Conservation (phyloP, 2,797 vertebrate species). For the Parauchenoglanis punctatus region DNA sequence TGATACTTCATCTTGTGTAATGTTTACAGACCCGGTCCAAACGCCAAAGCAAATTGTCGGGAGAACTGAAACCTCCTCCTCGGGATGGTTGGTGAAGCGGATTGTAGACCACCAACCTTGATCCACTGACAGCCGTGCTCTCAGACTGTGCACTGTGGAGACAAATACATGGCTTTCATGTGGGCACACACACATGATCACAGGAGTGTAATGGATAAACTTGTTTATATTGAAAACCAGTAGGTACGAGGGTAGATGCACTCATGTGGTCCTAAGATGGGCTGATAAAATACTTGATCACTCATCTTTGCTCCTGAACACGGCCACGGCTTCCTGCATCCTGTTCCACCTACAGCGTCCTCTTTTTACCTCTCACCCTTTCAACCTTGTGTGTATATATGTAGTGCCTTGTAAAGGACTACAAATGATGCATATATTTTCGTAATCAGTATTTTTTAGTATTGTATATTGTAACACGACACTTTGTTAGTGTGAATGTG, state of each 20-base stretch:
- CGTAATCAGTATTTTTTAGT: neutral
- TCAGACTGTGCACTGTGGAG: neutral
- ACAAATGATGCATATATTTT: neutral
- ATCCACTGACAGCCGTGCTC: neutral
- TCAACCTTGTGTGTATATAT: neutral
- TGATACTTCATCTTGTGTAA: slow-evolving; percentile 60
- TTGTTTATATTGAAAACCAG: slow-evolving; percentile 32
- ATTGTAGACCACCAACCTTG: slow-evolving; percentile 42
- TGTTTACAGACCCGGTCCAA: slow-evolving; percentile 47
- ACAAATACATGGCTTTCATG: slow-evolving; percentile 40
- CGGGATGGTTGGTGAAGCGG: slow-evolving; percentile 1
- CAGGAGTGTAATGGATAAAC: slow-evolving; percentile 49
- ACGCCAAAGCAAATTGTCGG: slow-evolving; percentile 36
- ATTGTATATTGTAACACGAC: neutral
- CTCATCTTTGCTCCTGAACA: slow-evolving; percentile 14
- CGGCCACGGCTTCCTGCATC: neutral
- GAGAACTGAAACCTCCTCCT: slow-evolving; percentile 22
- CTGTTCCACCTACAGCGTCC: slow-evolving; percentile 7
- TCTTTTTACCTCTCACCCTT: neutral
- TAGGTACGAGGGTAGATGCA: slow-evolving; percentile 12
- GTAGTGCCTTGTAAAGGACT: neutral
- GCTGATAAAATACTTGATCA: slow-evolving; percentile 18
- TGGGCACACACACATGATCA: slow-evolving; percentile 35
- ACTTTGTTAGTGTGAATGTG: neutral
- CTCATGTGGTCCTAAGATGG: slow-evolving; percentile 14